A percentile compares a stretch with the other conserved stretches of the same genome.
Evolutionary conservation across 2,888 invertebrate species (phyloP).

Genomic region (Synanthedon tipuliformis): DNA sequence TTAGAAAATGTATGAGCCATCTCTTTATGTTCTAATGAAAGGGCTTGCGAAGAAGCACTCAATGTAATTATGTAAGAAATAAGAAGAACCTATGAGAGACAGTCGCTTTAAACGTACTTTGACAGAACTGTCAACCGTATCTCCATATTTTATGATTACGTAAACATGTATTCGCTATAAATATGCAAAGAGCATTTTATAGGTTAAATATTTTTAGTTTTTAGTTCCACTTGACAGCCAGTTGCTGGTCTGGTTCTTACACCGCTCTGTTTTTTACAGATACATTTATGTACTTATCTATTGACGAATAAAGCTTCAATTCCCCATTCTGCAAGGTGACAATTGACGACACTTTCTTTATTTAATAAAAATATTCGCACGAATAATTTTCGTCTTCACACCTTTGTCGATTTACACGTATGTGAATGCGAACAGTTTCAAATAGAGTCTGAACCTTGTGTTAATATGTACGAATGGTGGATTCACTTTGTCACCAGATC

Average conservation of each 20-base stretch:
- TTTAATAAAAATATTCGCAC: background rate
- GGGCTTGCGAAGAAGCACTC: background rate
- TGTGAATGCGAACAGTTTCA: background rate
- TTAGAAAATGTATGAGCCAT: background rate
- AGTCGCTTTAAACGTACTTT: no score
- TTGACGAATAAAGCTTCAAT: no score
- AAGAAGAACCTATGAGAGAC: no score
- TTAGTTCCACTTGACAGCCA: no score
- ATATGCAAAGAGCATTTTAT: no score
- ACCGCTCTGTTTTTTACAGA: no score
- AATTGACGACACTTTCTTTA: background rate
- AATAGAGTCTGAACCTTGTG: background rate
- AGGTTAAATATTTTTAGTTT: no score
- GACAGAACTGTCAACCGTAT: no score
- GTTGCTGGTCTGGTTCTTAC: no score
- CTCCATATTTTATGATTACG: no score
- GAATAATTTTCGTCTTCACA: background rate
- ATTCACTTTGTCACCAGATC: constrained; percentile 1
- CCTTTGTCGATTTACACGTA: background rate
- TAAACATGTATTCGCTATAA: no score
- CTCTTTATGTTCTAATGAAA: background rate
- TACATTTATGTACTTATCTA: no score
- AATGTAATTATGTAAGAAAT: background rate
- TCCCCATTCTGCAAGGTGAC: background rate
- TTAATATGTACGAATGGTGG: background rate